Evolutionary conservation across 1,140 invertebrate species (phyloP).

Genomic region (Thaumetopoea pityocampa): DNA sequence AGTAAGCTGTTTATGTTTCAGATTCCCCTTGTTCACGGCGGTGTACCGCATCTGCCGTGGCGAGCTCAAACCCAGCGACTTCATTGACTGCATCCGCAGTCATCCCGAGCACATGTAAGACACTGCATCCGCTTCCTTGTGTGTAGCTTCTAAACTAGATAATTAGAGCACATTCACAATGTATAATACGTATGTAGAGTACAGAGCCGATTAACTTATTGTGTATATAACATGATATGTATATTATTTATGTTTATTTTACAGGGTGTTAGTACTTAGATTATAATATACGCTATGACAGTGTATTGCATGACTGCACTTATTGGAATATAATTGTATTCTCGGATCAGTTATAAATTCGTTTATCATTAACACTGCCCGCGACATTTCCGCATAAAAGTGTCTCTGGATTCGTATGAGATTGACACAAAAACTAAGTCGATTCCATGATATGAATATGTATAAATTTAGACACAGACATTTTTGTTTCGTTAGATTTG

Average conservation of each 20-base stretch:
- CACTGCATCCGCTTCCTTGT: slow-evolving; percentile 28
- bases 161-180: slow-evolving; percentile 25
- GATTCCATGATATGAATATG: no score
- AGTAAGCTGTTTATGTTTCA: slow-evolving; percentile 53
- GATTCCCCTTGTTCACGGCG: slow-evolving; percentile 96
- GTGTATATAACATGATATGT: slow-evolving; percentile 43
- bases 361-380: no score
- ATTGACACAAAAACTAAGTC: no score
- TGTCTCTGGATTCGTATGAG: no score
- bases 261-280: slow-evolving; percentile 64
- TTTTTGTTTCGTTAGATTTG: no score
- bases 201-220: slow-evolving; percentile 34
- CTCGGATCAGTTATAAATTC: not conserved
- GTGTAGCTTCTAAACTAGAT: slow-evolving; percentile 34
- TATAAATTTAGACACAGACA: no score
- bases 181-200: slow-evolving; percentile 27
- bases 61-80: slow-evolving; percentile 85
- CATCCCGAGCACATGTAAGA: slow-evolving; percentile 97
- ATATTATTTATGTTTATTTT: slow-evolving; percentile 57
- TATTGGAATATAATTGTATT: slow-evolving; percentile 3
- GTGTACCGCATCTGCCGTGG: slow-evolving; percentile 94
- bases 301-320: slow-evolving; percentile 16
- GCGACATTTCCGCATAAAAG: no score
- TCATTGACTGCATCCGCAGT: slow-evolving; percentile 94
- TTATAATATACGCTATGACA: slow-evolving; percentile 25